phyloP scores from a whole-genome alignment of 2,888 invertebrate genomes.

The Scotopteryx bipunctaria region DNA sequence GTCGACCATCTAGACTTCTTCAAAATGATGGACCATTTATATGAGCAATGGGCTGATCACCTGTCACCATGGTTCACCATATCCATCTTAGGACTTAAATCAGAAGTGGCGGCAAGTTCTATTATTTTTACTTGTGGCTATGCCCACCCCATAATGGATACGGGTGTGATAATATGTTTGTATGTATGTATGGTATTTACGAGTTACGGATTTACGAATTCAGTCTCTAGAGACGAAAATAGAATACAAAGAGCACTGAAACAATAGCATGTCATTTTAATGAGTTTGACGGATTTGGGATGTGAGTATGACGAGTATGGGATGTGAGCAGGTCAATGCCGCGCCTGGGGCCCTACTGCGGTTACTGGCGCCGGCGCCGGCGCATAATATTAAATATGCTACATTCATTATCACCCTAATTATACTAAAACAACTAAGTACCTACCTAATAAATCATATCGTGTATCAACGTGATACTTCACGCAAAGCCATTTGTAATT shows the following conservation, averaged over 20 bases:
- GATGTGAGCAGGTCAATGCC: conserved; percentile 48
- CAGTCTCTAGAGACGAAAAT: conserved; percentile 3
- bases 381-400: conserved; percentile 39
- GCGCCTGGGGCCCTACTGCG: conserved; percentile 46
- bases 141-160: no score
- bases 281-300: conserved; percentile 9
- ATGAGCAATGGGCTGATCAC: no score
- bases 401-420: conserved; percentile 47
- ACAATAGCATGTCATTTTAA: conserved; percentile 15
- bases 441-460: conserved; percentile 46
- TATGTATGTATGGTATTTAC: no score
- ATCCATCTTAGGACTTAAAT: no score
- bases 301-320: conserved; percentile 3
- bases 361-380: conserved; percentile 37
- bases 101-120: no score
- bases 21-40: no score
- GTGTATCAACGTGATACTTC: conserved; percentile 37
- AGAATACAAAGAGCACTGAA: conserved; percentile 14
- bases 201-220: not conserved
- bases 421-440: conserved; percentile 44
- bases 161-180: no score
- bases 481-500: conserved; percentile 16
- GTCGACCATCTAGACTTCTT: no score
- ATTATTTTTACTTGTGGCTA: no score
- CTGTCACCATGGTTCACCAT: no score